A percentile compares a stretch with the other conserved stretches of the same genome.
phyloP scores from a whole-genome alignment of 2,113 vertebrate genomes.

The Morphnarchus princeps region DNA sequence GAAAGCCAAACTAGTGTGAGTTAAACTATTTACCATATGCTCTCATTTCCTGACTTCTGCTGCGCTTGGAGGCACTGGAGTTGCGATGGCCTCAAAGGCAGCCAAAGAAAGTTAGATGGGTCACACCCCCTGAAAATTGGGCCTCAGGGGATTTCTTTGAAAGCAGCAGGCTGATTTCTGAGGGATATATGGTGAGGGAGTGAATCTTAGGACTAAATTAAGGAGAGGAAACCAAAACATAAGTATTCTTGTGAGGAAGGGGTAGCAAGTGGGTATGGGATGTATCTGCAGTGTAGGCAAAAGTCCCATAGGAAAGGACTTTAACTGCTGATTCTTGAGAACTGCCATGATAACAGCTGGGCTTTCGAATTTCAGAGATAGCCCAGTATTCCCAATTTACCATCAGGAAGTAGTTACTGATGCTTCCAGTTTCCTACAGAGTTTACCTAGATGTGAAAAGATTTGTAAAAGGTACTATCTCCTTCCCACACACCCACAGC shows the following conservation, averaged over 20 bases:
- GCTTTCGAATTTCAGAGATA: neutral
- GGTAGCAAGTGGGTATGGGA: neutral
- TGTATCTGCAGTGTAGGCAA: neutral
- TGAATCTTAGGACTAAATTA: neutral
- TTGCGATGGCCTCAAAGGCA: neutral
- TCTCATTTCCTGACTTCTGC: conserved; percentile 60
- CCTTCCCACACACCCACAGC: neutral
- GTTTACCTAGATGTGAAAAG: neutral
- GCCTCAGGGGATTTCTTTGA: neutral
- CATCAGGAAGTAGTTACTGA: neutral
- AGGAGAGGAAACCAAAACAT: neutral
- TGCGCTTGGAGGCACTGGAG: neutral
- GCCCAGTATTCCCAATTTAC: neutral
- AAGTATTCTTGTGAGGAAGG: neutral
- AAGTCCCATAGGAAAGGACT: neutral
- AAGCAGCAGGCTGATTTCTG: neutral
- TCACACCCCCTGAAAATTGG: neutral
- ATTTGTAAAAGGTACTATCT: neutral
- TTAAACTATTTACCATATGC: conserved; percentile 56
- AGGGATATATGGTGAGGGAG: neutral
- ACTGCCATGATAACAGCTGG: neutral
- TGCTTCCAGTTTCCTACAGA: neutral
- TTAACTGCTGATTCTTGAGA: neutral
- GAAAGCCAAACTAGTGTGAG: neutral
- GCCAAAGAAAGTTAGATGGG: neutral